Conservation (phyloP, 2,888 invertebrate genomes). For the Drosophila testacea region DNA sequence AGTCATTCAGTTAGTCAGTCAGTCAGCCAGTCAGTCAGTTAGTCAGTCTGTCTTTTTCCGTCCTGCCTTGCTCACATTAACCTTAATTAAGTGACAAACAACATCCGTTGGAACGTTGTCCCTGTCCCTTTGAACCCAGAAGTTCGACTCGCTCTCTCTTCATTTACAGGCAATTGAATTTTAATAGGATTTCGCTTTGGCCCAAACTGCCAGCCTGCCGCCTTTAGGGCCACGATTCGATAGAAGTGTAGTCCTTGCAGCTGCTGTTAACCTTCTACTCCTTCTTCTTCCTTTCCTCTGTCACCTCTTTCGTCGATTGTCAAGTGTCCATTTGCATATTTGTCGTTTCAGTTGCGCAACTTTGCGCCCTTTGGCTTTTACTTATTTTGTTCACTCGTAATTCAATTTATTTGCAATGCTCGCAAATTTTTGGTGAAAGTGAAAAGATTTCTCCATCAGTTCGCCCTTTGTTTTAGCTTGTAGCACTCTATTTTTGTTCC, state of each 20-base stretch:
- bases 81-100: constrained; percentile 81
- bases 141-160: constrained; percentile 57
- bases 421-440: constrained; percentile 33
- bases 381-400: constrained; percentile 64
- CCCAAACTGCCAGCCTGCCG: constrained; percentile 22
- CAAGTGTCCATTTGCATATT: constrained; percentile 76
- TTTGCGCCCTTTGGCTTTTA: constrained; percentile 47
- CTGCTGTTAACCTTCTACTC: constrained; percentile 1
- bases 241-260: constrained; percentile 25
- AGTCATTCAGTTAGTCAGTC: constrained; percentile 33
- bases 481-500: constrained; percentile 14
- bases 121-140: constrained; percentile 19
- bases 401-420: constrained; percentile 74
- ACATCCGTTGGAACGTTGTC: constrained; percentile 38
- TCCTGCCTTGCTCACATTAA: constrained; percentile 65
- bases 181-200: constrained; percentile 70
- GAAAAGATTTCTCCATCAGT: constrained; percentile 45
- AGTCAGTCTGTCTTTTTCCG: constrained; percentile 6
- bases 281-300: neutral
- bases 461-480: constrained; percentile 19
- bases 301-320: constrained; percentile 32
- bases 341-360: constrained; percentile 59
- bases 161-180: constrained; percentile 79
- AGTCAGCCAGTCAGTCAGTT: constrained; percentile 2
- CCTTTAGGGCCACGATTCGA: constrained; percentile 25